Base-by-base conservation (phyloP, 2,113 vertebrate species). In the Rousettus leschenaultii region DNA sequence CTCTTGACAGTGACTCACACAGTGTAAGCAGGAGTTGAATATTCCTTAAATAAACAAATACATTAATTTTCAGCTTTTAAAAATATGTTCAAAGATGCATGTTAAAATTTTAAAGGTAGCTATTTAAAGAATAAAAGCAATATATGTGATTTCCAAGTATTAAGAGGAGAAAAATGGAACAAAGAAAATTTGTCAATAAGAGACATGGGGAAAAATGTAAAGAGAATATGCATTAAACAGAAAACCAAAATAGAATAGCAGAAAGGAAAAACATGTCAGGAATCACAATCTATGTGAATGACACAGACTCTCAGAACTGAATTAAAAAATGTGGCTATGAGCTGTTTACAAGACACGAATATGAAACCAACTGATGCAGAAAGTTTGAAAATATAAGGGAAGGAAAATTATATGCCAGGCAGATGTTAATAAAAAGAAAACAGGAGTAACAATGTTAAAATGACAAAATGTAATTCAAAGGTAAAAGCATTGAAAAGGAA, bases 401-500 rank as follows among this genome's bases (percentile, higher is more conserved):
- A 80, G 73, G 70, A 92, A 92, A 96, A 95, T 86, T 91, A 77
- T 70, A 83, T 51, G 73, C 15, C 51, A 79, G 66, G 55, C 24
- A 95, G 89, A 95, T 22, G n/a, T 61, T 96, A 96, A 89, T 45
- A 91, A 78, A 77, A 87, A 77, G 43, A 63, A 94, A 91, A 83
- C 21, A 70, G n/a, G 55, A 79, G 28, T 80, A 84, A 78, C 65
- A 89, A 65, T 53, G 24, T 40, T 91, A 40, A 92, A 63, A 88
- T 91, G 48, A 80, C 73, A 88, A 96, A 94, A 86, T 91, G 24
- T 38, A 94, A 96, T 45, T 75, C 55, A 82, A 92, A 22, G n/a
- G n/a, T 86, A 28, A 96, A 95, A 86, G 6, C 43, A 19, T 12
- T 48, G 68, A 74, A 26, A 89, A 89, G 43, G 80, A 70, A 77